Conservation (phyloP, 2,113 vertebrate genomes). For the Acrocephalus arundinaceus region DNA sequence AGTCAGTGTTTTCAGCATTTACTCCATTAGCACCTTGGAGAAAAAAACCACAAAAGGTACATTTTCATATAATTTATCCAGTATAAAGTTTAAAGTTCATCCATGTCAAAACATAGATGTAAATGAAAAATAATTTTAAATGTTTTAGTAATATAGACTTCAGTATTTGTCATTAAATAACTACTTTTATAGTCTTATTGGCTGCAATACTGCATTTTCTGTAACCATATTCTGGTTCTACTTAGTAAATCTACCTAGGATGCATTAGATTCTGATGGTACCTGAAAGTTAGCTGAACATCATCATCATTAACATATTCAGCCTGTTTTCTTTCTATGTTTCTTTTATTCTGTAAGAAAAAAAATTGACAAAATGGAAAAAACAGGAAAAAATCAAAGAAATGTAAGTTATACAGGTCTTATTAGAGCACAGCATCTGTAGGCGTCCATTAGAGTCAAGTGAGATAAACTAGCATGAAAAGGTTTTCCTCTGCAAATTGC, state of each 20-base stretch:
- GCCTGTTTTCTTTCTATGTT: not conserved
- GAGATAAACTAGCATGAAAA: not conserved
- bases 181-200: not conserved
- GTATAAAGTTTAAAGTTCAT: not conserved
- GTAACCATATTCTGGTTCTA: not conserved
- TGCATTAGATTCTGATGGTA: not conserved
- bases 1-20: not conserved
- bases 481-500: not conserved
- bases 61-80: not conserved
- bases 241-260: not conserved
- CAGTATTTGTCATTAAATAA: not conserved
- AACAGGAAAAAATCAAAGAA: not conserved
- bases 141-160: not conserved
- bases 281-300: not conserved
- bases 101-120: not conserved
- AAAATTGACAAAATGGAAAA: not conserved
- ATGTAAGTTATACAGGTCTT: not conserved
- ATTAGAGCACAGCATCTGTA: not conserved
- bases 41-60: not conserved
- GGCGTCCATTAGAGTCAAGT: slow-evolving; percentile 26
- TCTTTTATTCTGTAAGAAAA: not conserved
- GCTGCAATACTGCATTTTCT: not conserved
- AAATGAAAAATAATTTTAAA: not conserved
- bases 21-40: not conserved
- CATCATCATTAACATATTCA: not conserved